phyloP scores from a whole-genome alignment of 1,140 invertebrate genomes.

The Drosophila parvula region DNA sequence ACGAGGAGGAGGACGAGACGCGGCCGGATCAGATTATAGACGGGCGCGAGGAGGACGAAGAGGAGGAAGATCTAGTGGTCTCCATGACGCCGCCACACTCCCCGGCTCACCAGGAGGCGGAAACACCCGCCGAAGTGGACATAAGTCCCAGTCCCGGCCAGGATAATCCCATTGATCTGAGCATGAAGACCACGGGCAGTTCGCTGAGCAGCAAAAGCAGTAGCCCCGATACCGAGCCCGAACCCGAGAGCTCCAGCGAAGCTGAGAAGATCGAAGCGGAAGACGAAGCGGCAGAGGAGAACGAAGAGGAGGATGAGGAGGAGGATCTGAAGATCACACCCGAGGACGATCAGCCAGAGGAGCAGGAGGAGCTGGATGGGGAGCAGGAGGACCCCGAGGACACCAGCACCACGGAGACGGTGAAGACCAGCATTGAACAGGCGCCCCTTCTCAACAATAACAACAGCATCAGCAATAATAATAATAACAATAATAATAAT shows the following conservation, averaged over 20 bases:
- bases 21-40: slow-evolving; percentile 13
- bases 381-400: slow-evolving; percentile 43
- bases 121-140: slow-evolving; percentile 2
- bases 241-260: slow-evolving; percentile 48
- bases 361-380: slow-evolving; percentile 63
- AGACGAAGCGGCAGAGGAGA: slow-evolving; percentile 59
- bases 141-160: slow-evolving; percentile 80
- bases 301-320: slow-evolving; percentile 62
- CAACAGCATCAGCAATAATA: slow-evolving; percentile 64
- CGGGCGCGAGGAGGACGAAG: slow-evolving; percentile 14
- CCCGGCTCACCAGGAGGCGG: slow-evolving; percentile 46
- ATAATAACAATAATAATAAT: slow-evolving; percentile 61
- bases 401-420: slow-evolving; percentile 16
- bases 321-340: slow-evolving; percentile 23
- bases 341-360: slow-evolving; percentile 78
- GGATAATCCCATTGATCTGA: slow-evolving; percentile 92
- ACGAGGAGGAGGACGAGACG: slow-evolving; percentile 42
- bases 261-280: slow-evolving; percentile 53
- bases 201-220: slow-evolving; percentile 76
- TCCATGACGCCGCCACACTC: slow-evolving; percentile 83
- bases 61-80: slow-evolving; percentile 76
- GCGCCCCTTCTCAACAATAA: slow-evolving; percentile 57
- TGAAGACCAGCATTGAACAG: slow-evolving; percentile 44
- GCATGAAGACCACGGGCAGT: slow-evolving; percentile 87
- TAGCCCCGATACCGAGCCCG: slow-evolving; percentile 49